phyloP scores from a whole-genome alignment of 2,888 invertebrate species.

The Gibbula magus region DNA sequence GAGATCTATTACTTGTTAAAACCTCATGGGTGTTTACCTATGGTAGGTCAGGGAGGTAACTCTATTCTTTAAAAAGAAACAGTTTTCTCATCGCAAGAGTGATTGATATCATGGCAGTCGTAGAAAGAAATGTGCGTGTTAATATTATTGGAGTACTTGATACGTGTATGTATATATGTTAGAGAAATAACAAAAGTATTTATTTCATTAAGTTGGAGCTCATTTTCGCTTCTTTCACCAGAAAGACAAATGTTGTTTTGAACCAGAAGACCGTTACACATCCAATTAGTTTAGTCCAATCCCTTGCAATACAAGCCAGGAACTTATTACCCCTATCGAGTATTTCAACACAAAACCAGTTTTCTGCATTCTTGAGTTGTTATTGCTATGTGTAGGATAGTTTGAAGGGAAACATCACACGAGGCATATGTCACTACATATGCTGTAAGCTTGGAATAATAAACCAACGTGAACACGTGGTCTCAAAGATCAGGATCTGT shows the following conservation, averaged over 20 bases:
- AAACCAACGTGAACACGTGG: neutral
- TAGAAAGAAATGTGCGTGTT: too few species aligned
- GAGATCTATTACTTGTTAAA: too few species aligned
- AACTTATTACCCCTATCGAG: neutral
- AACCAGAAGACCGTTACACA: neutral
- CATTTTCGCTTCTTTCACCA: neutral
- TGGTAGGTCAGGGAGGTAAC: too few species aligned
- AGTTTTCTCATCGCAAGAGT: too few species aligned
- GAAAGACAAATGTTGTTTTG: conserved; percentile 12
- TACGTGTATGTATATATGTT: neutral
- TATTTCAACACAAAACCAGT: conserved; percentile 3
- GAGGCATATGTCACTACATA: neutral
- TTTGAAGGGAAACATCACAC: neutral
- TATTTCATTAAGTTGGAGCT: neutral
- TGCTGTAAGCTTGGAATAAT: neutral
- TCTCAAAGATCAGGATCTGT: too few species aligned
- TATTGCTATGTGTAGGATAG: neutral
- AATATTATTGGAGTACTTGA: too few species aligned
- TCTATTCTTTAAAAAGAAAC: too few species aligned
- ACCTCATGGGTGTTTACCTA: too few species aligned
- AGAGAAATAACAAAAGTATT: neutral
- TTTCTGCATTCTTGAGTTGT: neutral
- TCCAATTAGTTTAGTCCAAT: neutral
- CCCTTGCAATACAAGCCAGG: conserved; percentile 4
- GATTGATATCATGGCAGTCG: too few species aligned